A percentile compares a stretch with the other conserved stretches of the same genome.
phyloP scores from a whole-genome alignment of 2,888 invertebrate species.

The Lordiphosa andalusiaca region DNA sequence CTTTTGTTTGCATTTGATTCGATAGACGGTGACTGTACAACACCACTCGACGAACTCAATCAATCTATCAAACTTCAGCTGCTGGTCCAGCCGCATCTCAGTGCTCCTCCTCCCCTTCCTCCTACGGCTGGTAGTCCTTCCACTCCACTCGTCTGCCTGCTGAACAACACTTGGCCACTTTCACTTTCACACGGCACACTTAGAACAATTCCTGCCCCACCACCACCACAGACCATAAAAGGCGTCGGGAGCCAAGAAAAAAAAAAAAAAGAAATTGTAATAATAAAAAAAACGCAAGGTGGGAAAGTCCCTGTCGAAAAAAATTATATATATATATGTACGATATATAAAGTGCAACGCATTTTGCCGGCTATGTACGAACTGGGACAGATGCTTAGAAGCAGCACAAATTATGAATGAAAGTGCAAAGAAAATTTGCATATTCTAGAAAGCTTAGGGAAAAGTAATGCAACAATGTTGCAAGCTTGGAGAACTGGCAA shows the following conservation, averaged over 20 bases:
- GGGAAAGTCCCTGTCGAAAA: conserved; percentile 46
- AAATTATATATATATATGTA: conserved; percentile 15
- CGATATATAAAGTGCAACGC: conserved; percentile 33
- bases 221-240: not conserved
- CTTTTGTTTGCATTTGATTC: conserved; percentile 9
- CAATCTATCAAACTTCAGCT: conserved; percentile 2
- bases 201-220: conserved; percentile 61
- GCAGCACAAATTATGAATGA: no score
- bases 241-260: not conserved
- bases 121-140: no score
- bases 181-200: conserved; percentile 53
- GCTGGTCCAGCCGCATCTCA: not conserved
- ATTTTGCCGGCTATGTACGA: conserved; percentile 23
- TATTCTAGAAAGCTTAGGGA: no score
- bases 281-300: conserved; percentile 31
- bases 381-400: conserved; percentile 1
- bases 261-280: conserved; percentile 18
- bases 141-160: conserved; percentile 13
- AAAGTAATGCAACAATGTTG: no score
- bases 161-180: conserved; percentile 35
- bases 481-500: no score
- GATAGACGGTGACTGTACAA: no score
- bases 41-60: no score
- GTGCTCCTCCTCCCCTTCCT: no score
- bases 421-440: no score